Evolutionary conservation across 2,888 invertebrate genomes (phyloP), one percentile per base, ranked within the genome.

Genomic region (Pomacea canaliculata): DNA sequence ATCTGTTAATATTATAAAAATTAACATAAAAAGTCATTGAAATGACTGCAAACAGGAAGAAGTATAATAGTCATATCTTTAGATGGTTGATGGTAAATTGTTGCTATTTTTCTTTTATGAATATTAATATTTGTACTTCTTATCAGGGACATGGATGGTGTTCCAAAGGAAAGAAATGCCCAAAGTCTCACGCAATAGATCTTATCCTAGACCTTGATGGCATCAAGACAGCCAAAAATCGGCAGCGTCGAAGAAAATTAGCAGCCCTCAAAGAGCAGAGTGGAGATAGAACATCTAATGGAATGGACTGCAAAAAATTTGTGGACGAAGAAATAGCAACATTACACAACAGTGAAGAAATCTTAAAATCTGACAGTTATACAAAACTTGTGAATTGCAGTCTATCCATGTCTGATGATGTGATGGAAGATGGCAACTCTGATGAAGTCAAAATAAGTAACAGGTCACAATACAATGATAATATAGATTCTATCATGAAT

Each of bases 91-190:
- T 37, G 37, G 4, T 37, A 37, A 37, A 37, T 37, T 37, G 37
- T 37, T 37, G 37, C 37, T 37, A 37, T 37, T 37, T 37, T 37
- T 37, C 37, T 37, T 37, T 5, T 37, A 5, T 37, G 3, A 37
- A 37, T 37, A 37, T 5, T 37, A 37, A 37, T 37, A 37, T 37
- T 37, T 37, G 37, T 37, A 37, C 37, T 37, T 37, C 37, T 37
- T 37, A 37, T 16, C 82, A 90, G 89, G 85, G 84, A 48, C 89
- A 91, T 83, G 91, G 91, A 19, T 91, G 91, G 90, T 91, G 91
- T 82, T 63, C 81, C 10, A 82, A 82, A 19, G 87, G 86, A 23
- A 79, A 79, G 0, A 76, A 74, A 3, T 91, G 91, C 82, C 74
- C 78, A 19, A 82, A 85, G 63, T 90, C 90, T 37, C 91, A 91